phyloP scores from a whole-genome alignment of 2,888 invertebrate genomes.

The Boloria euphrosyne region DNA sequence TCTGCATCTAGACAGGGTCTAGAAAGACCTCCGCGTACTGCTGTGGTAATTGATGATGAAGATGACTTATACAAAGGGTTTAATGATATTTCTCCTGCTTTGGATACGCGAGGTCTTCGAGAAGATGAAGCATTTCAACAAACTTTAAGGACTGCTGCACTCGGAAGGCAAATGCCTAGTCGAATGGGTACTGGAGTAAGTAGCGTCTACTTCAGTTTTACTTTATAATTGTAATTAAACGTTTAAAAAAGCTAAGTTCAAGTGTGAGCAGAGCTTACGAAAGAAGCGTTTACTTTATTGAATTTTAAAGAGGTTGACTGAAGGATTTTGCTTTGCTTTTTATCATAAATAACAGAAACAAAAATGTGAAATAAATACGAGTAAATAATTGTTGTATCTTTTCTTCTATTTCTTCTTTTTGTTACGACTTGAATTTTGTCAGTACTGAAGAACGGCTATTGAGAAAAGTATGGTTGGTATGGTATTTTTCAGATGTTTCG shows the following conservation, averaged over 20 bases:
- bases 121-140: constrained; percentile 89
- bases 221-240: neutral
- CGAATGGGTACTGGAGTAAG: constrained; percentile 73
- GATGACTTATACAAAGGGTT: constrained; percentile 87
- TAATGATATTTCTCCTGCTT: constrained; percentile 85
- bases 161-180: constrained; percentile 85
- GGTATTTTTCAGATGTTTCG: constrained; percentile 59
- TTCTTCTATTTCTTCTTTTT: no score
- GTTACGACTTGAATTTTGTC: neutral
- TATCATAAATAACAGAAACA: no score
- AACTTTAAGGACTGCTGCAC: constrained; percentile 88
- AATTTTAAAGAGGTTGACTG: no score
- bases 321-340: no score
- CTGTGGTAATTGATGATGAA: constrained; percentile 75
- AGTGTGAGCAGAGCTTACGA: no score
- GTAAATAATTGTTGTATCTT: no score
- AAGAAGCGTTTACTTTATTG: no score
- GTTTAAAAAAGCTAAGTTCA: neutral
- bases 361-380: no score
- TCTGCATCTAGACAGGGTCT: constrained; percentile 67
- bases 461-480: neutral
- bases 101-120: constrained; percentile 85
- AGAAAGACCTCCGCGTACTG: constrained; percentile 69
- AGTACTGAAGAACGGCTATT: neutral
- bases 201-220: constrained; percentile 18